Percentiles rank a stretch among this genome's conserved stretches.
These are phyloP conservation scores for Macrosiphum euphorbiae DNA, from an alignment of 2,888 invertebrate genomes.

Conservation along the genomic window DNA sequence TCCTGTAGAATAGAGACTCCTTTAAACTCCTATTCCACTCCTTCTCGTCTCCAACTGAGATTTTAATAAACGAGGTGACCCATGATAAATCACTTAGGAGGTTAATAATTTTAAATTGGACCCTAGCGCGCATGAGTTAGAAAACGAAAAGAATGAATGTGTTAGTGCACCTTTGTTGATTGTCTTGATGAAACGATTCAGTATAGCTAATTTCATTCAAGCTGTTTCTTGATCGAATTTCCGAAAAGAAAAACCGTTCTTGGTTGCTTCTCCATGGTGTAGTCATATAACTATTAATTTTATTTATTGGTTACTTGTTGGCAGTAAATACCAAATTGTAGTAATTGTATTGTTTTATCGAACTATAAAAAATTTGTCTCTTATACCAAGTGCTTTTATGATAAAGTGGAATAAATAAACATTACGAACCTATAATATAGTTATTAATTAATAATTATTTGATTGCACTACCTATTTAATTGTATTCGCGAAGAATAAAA, in stretches of 20 bases:
- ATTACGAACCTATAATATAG: neutral
- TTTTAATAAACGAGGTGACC: slow-evolving; percentile 54
- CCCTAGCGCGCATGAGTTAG: neutral
- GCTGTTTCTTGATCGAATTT: neutral
- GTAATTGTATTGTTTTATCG: no score
- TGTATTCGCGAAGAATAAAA: neutral
- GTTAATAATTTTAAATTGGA: slow-evolving; percentile 58
- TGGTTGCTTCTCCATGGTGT: neutral
- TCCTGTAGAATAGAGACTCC: slow-evolving; percentile 28
- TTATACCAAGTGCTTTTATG: neutral
- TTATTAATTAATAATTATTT: neutral
- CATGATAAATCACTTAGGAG: slow-evolving; percentile 49
- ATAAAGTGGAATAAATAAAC: neutral
- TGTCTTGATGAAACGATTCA: slow-evolving; percentile 40
- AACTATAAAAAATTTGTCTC: neutral
- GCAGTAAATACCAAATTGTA: no score
- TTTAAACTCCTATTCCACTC: slow-evolving; percentile 27
- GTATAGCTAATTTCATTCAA: slow-evolving; percentile 19
- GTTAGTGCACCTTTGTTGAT: neutral
- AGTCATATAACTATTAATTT: neutral
- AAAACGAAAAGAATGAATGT: neutral
- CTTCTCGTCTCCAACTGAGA: neutral
- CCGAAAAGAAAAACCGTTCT: neutral
- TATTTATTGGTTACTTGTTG: neutral
- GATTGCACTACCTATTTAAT: neutral